Evolutionary conservation across 2,888 invertebrate species (phyloP).

Genomic region (Cremastinae sp.): DNA sequence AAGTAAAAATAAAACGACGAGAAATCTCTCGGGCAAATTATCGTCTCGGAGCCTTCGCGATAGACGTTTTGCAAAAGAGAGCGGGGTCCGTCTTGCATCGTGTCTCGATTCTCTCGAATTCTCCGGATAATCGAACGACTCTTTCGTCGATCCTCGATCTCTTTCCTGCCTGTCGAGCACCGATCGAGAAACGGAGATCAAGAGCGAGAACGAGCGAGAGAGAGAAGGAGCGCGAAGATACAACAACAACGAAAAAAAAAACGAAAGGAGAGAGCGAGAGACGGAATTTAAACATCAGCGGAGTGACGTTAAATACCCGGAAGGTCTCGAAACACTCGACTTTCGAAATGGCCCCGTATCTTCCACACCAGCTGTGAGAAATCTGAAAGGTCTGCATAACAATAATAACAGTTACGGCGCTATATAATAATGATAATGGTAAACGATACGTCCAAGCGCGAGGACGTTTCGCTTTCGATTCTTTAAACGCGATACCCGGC

Average conservation of each 20-base stretch:
- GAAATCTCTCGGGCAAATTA: slow-evolving; percentile 43
- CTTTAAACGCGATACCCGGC: slow-evolving; percentile 49
- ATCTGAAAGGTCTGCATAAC: slow-evolving; percentile 49
- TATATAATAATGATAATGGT: no score
- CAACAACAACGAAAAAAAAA: neutral
- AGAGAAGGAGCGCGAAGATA: neutral
- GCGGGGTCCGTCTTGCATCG: neutral
- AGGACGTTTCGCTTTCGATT: slow-evolving; percentile 73
- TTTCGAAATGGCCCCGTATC: slow-evolving; percentile 55
- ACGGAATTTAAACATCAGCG: slow-evolving; percentile 28
- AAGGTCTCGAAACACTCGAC: slow-evolving; percentile 50
- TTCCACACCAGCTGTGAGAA: slow-evolving; percentile 44
- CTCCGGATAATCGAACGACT: slow-evolving; percentile 23
- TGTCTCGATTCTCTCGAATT: slow-evolving; percentile 4
- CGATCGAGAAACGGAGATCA: neutral
- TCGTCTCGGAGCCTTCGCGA: slow-evolving; percentile 45
- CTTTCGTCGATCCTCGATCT: slow-evolving; percentile 48
- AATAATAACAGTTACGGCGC: slow-evolving; percentile 29
- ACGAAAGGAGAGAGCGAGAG: slow-evolving; percentile 10
- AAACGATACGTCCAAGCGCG: slow-evolving; percentile 16
- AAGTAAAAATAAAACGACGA: neutral
- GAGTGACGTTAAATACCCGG: slow-evolving; percentile 55
- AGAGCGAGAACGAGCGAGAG: slow-evolving; percentile 17
- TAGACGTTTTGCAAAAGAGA: slow-evolving; percentile 34
- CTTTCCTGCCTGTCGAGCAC: slow-evolving; percentile 26